Evolutionary conservation across 2,888 invertebrate species (phyloP), one percentile per base, ranked within the genome.

Genomic region (Habrosyne pyritoides): DNA sequence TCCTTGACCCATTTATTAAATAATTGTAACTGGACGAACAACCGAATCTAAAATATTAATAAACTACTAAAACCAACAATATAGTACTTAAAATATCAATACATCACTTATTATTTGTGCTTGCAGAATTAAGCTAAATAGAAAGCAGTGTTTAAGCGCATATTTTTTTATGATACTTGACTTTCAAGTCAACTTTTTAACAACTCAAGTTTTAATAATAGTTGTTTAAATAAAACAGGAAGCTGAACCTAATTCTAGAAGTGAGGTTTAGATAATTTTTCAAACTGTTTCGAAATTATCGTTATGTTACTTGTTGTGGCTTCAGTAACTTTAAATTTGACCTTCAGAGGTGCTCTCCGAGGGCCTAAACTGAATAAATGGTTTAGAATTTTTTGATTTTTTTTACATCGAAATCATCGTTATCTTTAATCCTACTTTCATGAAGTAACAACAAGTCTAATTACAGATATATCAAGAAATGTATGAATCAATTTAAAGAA

Each of bases 51-150:
- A 71, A 64, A 63, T 56, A 65, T 63, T 72, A 77, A 76, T 78
- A 77, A 73, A 79, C 73, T 79, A 75, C 59, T 67, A 71, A 81
- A 77, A 66, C 71, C 76, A 81, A 81, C 76, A 81, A 77, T 62
- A 59, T 60, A 63, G 46, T 49, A 53, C 53, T 57, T 50, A 55
- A 53, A 53, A 55, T 60, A 56, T 54, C 53, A 55, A 57, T 33
- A 56, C 54, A 57, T 47, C 52, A 53, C 47, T 59, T 62, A 60
- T 24, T 53, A 55, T 63, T 68, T 66, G 66, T 66, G 66, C 42
- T 18, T 18, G 42, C 2, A 5, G 18, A 18, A 42, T 7, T 18
- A 42, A 18, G 6, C 14, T 36, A 42, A 42, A 18, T 18, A 42
- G 14, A 18, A 18, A 42, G 42, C 42, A 42, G 36, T 36, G 36